Conservation (phyloP, 2,888 invertebrate species). For the Plutella xylostella region DNA sequence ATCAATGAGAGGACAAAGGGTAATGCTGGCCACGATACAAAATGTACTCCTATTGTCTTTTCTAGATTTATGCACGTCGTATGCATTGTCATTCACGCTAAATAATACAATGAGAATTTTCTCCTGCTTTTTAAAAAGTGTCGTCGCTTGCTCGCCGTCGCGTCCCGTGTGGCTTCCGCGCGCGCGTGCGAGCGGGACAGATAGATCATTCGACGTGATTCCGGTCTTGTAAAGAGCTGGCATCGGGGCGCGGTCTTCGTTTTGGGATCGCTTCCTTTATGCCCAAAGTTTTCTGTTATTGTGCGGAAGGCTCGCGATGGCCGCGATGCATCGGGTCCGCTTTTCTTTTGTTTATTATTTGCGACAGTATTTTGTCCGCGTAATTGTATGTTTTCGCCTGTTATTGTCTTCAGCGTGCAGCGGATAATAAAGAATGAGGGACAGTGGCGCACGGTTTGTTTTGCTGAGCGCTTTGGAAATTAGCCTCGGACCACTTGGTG, state of each 20-base stretch:
- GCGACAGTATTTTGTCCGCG: conserved; percentile 8
- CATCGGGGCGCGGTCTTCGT: conserved; percentile 6
- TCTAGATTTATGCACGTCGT: conserved; percentile 55
- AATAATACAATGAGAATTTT: conserved; percentile 39
- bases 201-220: neutral
- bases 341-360: conserved; percentile 13
- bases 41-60: conserved; percentile 45
- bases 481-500: neutral
- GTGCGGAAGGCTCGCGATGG: conserved; percentile 11
- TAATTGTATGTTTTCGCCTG: conserved; percentile 12
- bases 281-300: conserved; percentile 15
- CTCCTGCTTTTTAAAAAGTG: conserved; percentile 15
- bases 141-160: too few relatives aligned
- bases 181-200: neutral
- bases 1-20: conserved; percentile 53
- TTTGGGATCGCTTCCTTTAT: conserved; percentile 13
- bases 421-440: conserved; percentile 6
- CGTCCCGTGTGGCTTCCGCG: neutral
- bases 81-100: conserved; percentile 56
- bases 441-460: neutral
- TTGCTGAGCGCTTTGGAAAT: neutral
- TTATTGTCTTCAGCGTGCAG: conserved; percentile 8
- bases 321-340: conserved; percentile 43
- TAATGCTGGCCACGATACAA: conserved; percentile 31
- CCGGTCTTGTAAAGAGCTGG: neutral